A percentile compares a stretch with the other conserved stretches of the same genome.
phyloP scores from a whole-genome alignment of 1,140 invertebrate species.

The Sarcophaga bullata region DNA sequence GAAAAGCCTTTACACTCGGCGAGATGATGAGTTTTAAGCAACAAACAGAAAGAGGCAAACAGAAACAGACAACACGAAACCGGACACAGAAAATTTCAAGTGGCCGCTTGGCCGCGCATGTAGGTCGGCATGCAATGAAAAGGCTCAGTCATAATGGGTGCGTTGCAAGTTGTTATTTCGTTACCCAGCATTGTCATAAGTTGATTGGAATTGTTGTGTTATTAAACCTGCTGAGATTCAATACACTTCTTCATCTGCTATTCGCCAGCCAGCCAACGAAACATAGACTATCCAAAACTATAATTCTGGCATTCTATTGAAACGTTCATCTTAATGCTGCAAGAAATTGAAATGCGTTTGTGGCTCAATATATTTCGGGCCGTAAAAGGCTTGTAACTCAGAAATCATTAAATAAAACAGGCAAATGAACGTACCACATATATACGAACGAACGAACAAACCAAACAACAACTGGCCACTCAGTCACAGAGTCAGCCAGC shows the following conservation, averaged over 20 bases:
- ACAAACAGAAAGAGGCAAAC: no score
- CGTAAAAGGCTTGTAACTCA: slow-evolving; percentile 39
- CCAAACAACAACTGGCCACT: background rate
- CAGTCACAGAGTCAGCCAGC: background rate
- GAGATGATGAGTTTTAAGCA: background rate
- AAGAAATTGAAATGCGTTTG: slow-evolving; percentile 36
- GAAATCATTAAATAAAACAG: slow-evolving; percentile 41
- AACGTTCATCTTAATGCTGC: background rate
- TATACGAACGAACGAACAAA: slow-evolving; percentile 13
- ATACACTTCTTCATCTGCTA: background rate
- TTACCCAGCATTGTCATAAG: slow-evolving; percentile 40
- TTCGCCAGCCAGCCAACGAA: background rate
- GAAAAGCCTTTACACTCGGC: no score
- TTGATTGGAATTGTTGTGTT: slow-evolving; percentile 37
- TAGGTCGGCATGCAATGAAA: slow-evolving; percentile 39
- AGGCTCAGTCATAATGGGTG: slow-evolving; percentile 32
- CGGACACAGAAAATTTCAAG: background rate
- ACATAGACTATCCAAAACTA: no score
- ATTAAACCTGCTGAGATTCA: slow-evolving; percentile 41
- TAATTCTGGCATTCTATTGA: background rate
- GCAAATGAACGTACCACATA: background rate
- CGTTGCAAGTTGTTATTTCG: slow-evolving; percentile 38
- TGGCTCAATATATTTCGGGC: slow-evolving; percentile 36
- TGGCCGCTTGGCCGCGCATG: background rate
- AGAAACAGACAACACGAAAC: no score